Base-by-base conservation (phyloP, 2,888 invertebrate species). In the Flexamia atlantica region DNA sequence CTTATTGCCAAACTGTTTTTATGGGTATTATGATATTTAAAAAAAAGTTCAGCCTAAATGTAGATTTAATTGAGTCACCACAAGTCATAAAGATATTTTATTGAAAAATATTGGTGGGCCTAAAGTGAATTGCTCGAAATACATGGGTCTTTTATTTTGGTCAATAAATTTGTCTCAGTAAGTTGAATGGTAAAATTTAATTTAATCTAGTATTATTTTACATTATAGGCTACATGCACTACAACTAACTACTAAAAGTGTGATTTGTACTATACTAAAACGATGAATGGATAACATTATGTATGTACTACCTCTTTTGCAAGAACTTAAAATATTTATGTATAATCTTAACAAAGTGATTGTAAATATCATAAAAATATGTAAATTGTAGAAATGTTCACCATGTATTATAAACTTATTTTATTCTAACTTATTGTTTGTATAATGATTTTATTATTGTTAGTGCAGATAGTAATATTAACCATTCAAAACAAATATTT, bases 311-410 rank as follows among this genome's bases (percentile, higher is more conserved):
- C 74, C 74, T 76, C 42, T 46, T 28, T 46, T 76, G 74, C 46
- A 46, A 76, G 46, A 46, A 25, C 23, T 25, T 36, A 50, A 50
- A 46, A 76, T 25, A 20, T 2, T 46, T 25, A n/a, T 76, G 74
- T 76, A 76, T 46, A 28, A 76, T 46, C 9, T 72, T 23, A 46
- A 76, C 14, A 64, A 3, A 25, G 20, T 28, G 14, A 28, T 76
- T 76, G 74, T 76, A 46, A 76, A 76, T 76, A 36, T 2, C 1
- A n/a, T 17, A 50, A 3, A 40, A n/a, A 40, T 76, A 5, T 76
- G 46, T 76, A 76, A 23, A 46, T 76, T 46, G 42, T 76, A 76
- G 20, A 76, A 46, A 46, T 76, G 74, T 76, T 76, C 46, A 76
- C 74, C 74, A 76, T 76, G 74, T 76, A 76, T 28, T 50, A 76